A percentile compares a stretch with the other conserved stretches of the same genome.
phyloP scores from a whole-genome alignment of 2,797 vertebrate species.

The Labroides dimidiatus region DNA sequence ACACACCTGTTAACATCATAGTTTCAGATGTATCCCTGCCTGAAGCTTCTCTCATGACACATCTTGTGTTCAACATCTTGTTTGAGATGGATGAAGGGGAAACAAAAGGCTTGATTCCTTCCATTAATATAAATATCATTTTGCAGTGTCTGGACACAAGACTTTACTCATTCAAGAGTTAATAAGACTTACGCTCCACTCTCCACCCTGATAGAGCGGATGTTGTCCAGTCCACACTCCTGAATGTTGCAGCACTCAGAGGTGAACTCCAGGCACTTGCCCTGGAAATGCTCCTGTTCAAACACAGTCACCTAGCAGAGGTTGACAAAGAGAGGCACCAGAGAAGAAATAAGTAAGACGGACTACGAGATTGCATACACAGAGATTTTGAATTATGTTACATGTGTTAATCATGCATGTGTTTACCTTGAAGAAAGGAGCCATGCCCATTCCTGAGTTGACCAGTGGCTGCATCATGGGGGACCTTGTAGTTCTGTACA shows the following conservation, averaged over 20 bases:
- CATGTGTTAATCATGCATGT: neutral
- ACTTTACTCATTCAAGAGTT: neutral
- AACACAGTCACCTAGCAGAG: slow-evolving; percentile 84
- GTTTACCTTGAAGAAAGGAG: slow-evolving; percentile 88
- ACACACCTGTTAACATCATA: neutral
- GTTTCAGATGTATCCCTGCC: too few relatives aligned
- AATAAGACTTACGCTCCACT: slow-evolving; percentile 85
- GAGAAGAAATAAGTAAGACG: too few relatives aligned
- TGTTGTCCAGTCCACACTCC: slow-evolving; percentile 87
- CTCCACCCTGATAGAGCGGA: slow-evolving; percentile 88
- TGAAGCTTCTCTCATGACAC: too few relatives aligned
- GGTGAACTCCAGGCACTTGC: slow-evolving; percentile 87
- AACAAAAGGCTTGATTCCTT: neutral
- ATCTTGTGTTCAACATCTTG: too few relatives aligned
- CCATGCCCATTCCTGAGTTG: slow-evolving; percentile 85
- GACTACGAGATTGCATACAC: neutral
- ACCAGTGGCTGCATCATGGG: slow-evolving; percentile 84
- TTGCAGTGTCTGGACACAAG: neutral
- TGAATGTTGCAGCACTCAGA: slow-evolving; percentile 87
- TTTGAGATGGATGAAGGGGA: neutral
- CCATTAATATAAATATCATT: too few relatives aligned
- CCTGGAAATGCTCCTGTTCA: slow-evolving; percentile 90
- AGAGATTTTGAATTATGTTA: neutral
- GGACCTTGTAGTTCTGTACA: slow-evolving; percentile 84
- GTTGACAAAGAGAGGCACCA: neutral